phyloP scores from a whole-genome alignment of 2,797 vertebrate species.

The Notamacropus eugenii region DNA sequence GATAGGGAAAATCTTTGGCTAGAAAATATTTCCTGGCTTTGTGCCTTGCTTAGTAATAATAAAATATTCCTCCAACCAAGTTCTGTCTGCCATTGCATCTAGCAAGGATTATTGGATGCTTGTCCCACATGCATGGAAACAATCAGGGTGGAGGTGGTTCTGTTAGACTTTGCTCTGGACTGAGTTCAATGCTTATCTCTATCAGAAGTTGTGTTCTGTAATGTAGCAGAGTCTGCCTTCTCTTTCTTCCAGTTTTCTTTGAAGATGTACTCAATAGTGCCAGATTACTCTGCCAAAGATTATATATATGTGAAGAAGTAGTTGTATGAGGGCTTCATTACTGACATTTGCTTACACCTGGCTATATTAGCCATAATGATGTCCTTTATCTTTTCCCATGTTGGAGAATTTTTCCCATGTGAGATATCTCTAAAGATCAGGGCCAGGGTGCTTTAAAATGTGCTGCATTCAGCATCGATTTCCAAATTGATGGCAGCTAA shows the following conservation, averaged over 20 bases:
- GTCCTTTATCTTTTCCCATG: neutral
- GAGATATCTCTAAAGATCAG: neutral
- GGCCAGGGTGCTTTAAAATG: neutral
- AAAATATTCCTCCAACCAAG: neutral
- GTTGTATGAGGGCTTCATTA: neutral
- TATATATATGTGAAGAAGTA: neutral
- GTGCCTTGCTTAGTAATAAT: neutral
- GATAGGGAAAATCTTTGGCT: neutral
- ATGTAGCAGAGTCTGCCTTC: neutral
- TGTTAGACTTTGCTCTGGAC: neutral
- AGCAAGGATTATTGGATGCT: neutral
- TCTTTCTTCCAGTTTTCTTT: neutral
- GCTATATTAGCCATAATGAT: neutral
- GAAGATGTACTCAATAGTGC: neutral
- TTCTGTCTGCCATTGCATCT: neutral
- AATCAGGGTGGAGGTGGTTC: neutral
- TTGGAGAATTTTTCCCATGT: neutral
- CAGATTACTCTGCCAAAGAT: neutral
- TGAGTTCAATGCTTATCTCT: neutral
- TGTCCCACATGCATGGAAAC: neutral
- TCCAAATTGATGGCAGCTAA: neutral
- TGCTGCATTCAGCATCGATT: neutral
- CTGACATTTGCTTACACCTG: neutral
- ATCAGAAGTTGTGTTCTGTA: neutral
- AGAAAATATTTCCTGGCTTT: neutral